Percentiles rank a stretch among this genome's conserved stretches.
phyloP scores from a whole-genome alignment of 2,113 vertebrate genomes.

The Bucco capensis region DNA sequence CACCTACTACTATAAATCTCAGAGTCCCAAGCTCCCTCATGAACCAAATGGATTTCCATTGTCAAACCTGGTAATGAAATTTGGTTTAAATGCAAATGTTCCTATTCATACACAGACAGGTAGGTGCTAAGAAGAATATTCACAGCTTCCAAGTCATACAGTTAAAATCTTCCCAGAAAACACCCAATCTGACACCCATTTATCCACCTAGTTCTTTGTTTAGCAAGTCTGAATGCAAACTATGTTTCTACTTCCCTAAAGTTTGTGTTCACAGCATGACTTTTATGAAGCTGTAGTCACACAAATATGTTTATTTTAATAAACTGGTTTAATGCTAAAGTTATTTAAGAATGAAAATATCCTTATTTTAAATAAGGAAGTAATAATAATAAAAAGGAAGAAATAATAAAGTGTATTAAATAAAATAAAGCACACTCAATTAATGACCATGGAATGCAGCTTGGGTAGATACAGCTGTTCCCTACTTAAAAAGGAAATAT shows the following conservation, averaged over 20 bases:
- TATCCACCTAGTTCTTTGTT: background rate
- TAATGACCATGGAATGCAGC: rapidly evolving
- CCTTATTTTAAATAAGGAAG: too few species aligned
- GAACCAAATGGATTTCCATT: background rate
- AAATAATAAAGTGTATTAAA: background rate
- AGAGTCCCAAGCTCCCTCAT: background rate
- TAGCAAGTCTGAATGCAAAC: background rate
- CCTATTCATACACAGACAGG: background rate
- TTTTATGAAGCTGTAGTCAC: background rate
- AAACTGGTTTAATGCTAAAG: background rate
- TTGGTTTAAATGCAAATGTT: background rate
- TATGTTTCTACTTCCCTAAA: background rate
- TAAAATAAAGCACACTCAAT: background rate
- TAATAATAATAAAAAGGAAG: too few species aligned
- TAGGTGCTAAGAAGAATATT: background rate
- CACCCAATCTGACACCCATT: background rate
- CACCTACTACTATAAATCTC: background rate
- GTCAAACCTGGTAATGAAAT: background rate
- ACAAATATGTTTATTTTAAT: background rate
- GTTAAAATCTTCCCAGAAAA: background rate
- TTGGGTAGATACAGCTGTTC: background rate
- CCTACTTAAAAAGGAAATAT: background rate
- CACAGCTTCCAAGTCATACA: background rate
- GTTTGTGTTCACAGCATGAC: background rate
- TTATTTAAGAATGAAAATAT: background rate